A percentile compares a stretch with the other conserved stretches of the same genome.
phyloP scores from a whole-genome alignment of 2,113 vertebrate genomes.

The Neotoma lepida region DNA sequence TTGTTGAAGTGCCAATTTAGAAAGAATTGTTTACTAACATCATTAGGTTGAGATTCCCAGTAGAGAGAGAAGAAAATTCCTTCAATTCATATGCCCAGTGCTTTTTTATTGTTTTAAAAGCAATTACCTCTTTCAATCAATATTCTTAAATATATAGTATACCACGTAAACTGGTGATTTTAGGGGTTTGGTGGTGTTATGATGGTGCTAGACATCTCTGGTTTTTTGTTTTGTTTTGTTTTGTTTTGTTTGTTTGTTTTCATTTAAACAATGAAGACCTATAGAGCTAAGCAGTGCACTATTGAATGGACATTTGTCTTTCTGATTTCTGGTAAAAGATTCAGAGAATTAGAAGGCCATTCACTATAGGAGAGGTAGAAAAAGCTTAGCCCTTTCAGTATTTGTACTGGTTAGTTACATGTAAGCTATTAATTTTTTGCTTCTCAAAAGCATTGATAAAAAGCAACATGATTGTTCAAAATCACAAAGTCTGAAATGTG shows the following conservation, averaged over 20 bases:
- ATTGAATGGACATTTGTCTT: background rate
- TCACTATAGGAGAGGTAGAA: background rate
- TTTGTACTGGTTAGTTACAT: constrained; percentile 4
- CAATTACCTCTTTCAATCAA: background rate
- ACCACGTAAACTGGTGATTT: background rate
- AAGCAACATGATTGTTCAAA: constrained; percentile 23
- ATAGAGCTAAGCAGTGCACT: background rate
- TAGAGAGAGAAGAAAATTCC: background rate
- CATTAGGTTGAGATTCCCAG: background rate
- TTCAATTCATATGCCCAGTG: background rate
- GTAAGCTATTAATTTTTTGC: background rate
- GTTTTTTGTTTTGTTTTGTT: too few relatives aligned
- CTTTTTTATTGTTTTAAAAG: background rate
- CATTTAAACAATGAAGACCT: background rate
- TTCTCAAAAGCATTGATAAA: constrained; percentile 36
- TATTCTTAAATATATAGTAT: background rate
- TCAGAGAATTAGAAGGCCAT: constrained; percentile 1
- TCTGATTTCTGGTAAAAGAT: background rate
- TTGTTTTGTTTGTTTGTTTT: too few relatives aligned
- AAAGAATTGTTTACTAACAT: constrained; percentile 21
- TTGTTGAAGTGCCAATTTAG: background rate
- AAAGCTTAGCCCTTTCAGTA: background rate
- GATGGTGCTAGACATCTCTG: background rate
- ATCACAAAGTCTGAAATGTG: constrained; percentile 56
- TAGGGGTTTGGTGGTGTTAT: background rate